These are phyloP conservation scores for Scaptodrosophila latifasciaeformis DNA, from an alignment of 2,888 invertebrate genomes.

Conservation along the genomic window DNA sequence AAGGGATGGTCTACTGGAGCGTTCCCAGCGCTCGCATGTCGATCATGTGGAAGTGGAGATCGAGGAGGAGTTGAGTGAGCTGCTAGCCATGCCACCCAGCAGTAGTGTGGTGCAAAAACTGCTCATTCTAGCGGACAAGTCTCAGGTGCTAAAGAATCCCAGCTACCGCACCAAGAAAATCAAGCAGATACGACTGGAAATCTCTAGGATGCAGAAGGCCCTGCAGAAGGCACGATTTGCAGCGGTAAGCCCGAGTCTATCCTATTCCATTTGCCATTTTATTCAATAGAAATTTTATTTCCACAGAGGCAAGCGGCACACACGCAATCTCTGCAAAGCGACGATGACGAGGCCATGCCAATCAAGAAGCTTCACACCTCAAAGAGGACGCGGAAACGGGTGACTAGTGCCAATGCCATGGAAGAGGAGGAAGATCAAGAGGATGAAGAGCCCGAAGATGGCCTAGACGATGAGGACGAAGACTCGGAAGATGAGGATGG, in stretches of 20 bases:
- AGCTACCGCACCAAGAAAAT: constrained; percentile 78
- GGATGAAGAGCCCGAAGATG: constrained; percentile 42
- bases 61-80: constrained; percentile 77
- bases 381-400: constrained; percentile 46
- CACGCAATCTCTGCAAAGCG: constrained; percentile 67
- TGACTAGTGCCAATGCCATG: constrained; percentile 25
- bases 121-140: constrained; percentile 79
- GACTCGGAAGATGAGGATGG: constrained; percentile 62
- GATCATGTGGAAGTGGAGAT: constrained; percentile 78
- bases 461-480: constrained; percentile 51
- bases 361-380: constrained; percentile 48
- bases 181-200: constrained; percentile 78
- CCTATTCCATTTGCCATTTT: background rate
- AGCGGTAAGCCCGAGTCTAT: constrained; percentile 50
- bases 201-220: constrained; percentile 77
- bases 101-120: constrained; percentile 75
- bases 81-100: constrained; percentile 68
- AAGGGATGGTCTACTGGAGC: constrained; percentile 71
- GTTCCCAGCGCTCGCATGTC: constrained; percentile 69
- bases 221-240: constrained; percentile 69
- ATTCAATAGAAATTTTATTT: background rate
- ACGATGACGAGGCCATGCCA: constrained; percentile 57
- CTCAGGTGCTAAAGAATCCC: constrained; percentile 79
- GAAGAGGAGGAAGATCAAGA: constrained; percentile 43
- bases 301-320: constrained; percentile 45